Base-by-base conservation (phyloP, 2,888 invertebrate genomes). In the Drosophila meridionalis region DNA sequence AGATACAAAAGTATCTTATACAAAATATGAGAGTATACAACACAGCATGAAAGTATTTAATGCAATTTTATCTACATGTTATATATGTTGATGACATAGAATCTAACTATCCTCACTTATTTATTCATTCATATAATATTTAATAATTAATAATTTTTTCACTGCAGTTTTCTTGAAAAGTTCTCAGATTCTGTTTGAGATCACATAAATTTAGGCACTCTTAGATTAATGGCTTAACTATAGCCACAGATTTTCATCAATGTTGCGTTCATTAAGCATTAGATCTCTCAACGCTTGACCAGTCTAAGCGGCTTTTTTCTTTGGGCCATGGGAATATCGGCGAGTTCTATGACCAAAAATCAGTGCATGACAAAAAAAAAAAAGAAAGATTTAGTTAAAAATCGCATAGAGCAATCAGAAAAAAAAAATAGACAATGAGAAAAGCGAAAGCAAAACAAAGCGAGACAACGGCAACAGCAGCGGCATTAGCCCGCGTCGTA, bases 341-440 rank as follows among this genome's bases (percentile, higher is more conserved):
- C 47, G 43, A 52, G 34, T 52, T 66, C 40, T 47, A 28, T 61
- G 43, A 56, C 58, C 45, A 61, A 68, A 68, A 64, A 60, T 55
- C 20, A 56, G 48, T 20, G 40, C 36, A 58, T 66, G 53, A 71
- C 38, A 62, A 59, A 53, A 69, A 72, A 20, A n/a, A 55, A 63
- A 68, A n/a, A 11, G 42, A 30, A 20, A 73, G 76, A 79, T 70
- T 76, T 60, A 70, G 52, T 42, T 38, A 65, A 80, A 80, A 80
- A 80, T 80, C 80, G 73, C 74, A 80, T 80, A 50, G 61, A 55
- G 40, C 73, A 77, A 80, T 80, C 80, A 60, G 60, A 60, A 7
- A 11, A 20, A 30, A 63, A 28, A 32, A n/a, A 26, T 26, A 43
- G 45, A 12, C 71, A 57, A 56, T 70, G 64, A 32, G 36, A 69